phyloP scores from a whole-genome alignment of 2,797 vertebrate species.

The Lagocephalus sceleratus region DNA sequence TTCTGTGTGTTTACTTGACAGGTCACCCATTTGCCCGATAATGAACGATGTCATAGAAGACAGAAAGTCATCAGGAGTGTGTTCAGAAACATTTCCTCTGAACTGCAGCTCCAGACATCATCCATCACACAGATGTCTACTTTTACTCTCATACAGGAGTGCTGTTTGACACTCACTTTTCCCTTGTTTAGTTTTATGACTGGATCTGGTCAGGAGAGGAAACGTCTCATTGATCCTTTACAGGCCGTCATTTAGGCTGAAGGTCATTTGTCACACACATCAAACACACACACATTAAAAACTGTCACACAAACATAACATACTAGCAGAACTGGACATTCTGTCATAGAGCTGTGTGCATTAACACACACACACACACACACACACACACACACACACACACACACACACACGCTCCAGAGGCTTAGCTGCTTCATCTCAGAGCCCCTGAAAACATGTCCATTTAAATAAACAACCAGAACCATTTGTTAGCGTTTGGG shows the following conservation, averaged over 20 bases:
- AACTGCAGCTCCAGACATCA: too few species aligned
- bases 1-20: too few species aligned
- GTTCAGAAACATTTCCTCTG: too few species aligned
- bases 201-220: background rate
- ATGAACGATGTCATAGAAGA: too few species aligned
- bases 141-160: background rate
- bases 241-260: conserved; percentile 34
- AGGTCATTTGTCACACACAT: conserved; percentile 21
- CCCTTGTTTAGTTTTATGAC: conserved; percentile 1
- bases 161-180: conserved; percentile 32
- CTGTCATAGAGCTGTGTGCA: background rate
- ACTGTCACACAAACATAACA: conserved; percentile 17
- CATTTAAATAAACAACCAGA: conserved; percentile 56
- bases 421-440: conserved; percentile 34
- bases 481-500: conserved; percentile 38
- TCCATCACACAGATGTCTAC: too few species aligned
- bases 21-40: too few species aligned
- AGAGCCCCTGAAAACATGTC: conserved; percentile 37
- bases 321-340: conserved; percentile 8
- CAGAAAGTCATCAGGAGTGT: too few species aligned
- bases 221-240: conserved; percentile 19
- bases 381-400: background rate
- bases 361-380: background rate
- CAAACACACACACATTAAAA: conserved; percentile 49
- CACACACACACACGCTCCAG: conserved; percentile 5